Evolutionary conservation across 1,140 invertebrate genomes (phyloP).

Genomic region (Sweltsa coloradensis): DNA sequence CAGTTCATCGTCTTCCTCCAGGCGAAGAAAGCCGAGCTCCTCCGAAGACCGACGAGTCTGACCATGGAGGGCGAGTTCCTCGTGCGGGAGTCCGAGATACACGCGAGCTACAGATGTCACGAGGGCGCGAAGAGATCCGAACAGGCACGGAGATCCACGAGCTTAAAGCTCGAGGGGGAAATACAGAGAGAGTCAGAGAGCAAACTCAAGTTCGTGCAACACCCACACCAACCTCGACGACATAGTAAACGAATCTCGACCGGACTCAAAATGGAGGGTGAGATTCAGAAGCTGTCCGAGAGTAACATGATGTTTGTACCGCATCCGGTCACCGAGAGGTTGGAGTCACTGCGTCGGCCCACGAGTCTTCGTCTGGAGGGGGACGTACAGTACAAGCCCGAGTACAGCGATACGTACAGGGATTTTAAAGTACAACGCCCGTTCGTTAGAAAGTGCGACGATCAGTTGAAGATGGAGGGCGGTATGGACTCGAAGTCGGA

Average conservation of each 20-base stretch:
- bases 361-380: constrained; percentile 25
- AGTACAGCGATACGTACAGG: constrained; percentile 31
- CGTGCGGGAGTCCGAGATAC: constrained; percentile 19
- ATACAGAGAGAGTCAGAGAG: neutral
- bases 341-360: constrained; percentile 29
- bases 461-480: constrained; percentile 20
- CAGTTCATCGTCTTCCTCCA: neutral
- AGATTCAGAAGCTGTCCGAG: constrained; percentile 10
- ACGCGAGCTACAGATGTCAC: constrained; percentile 22
- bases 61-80: constrained; percentile 11
- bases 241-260: neutral
- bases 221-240: neutral
- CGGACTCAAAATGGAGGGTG: constrained; percentile 9
- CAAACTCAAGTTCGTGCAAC: constrained; percentile 3
- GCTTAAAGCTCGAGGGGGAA: constrained; percentile 5
- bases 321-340: constrained; percentile 32
- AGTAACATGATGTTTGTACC: constrained; percentile 31
- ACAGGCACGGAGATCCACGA: constrained; percentile 3
- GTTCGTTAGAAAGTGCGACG: constrained; percentile 7
- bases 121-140: constrained; percentile 4
- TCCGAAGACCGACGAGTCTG: constrained; percentile 5
- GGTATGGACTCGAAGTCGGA: constrained; percentile 20
- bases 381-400: constrained; percentile 22
- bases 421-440: constrained; percentile 24
- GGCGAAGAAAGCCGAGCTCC: neutral